Conservation (phyloP, 2,888 invertebrate genomes). For the Tenthredo scrophulariae region DNA sequence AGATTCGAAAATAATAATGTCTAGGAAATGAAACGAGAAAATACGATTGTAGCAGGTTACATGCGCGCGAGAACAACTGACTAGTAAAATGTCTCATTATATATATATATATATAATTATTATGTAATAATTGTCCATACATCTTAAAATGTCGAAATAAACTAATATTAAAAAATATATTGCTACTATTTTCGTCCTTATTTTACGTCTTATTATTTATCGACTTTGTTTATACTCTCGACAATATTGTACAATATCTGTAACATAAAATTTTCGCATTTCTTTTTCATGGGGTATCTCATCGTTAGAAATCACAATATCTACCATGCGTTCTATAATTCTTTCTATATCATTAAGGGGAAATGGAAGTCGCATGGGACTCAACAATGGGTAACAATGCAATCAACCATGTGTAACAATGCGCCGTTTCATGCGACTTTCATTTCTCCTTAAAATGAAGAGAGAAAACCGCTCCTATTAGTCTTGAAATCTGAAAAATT, state of each 20-base stretch:
- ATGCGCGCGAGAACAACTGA: slow-evolving; percentile 64
- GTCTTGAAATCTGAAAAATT: not conserved
- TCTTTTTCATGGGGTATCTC: no score
- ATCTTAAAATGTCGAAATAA: slow-evolving; percentile 77
- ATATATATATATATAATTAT: slow-evolving; percentile 73
- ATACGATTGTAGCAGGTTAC: slow-evolving; percentile 57
- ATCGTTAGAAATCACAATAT: not conserved
- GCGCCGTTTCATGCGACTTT: no score
- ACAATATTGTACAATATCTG: no score
- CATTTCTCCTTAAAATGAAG: no score
- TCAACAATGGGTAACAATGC: no score
- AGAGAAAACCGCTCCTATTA: no score
- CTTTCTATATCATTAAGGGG: no score
- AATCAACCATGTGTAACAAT: no score
- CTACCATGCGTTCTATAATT: not conserved
- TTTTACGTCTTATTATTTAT: not conserved
- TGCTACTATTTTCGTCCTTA: not conserved
- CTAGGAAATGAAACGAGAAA: slow-evolving; percentile 55
- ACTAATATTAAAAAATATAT: slow-evolving; percentile 70
- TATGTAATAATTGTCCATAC: slow-evolving; percentile 78
- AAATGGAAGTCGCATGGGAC: no score
- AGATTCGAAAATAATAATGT: slow-evolving; percentile 61
- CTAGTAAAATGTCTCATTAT: slow-evolving; percentile 74
- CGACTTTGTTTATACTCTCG: not conserved
- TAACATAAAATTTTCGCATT: no score